A percentile compares a stretch with the other conserved stretches of the same genome.
These are phyloP conservation scores for Cinclus mexicanus DNA, from an alignment of 2,113 vertebrate genomes.

Conservation along the genomic window DNA sequence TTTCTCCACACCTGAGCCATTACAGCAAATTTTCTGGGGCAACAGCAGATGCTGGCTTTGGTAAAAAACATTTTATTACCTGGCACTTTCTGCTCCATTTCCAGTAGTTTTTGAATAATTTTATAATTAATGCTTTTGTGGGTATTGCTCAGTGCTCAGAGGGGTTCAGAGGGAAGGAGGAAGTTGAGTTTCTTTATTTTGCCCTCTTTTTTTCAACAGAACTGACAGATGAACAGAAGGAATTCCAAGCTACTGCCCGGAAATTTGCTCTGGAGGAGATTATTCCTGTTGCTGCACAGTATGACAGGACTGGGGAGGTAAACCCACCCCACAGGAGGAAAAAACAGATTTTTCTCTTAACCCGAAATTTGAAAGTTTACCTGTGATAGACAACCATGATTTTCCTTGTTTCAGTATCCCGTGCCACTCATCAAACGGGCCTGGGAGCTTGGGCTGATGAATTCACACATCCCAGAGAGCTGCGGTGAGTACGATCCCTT, in stretches of 20 bases:
- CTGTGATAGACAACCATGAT: not conserved
- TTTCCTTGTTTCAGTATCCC: slow-evolving; percentile 81
- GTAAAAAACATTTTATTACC: not conserved
- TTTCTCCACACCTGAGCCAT: not conserved
- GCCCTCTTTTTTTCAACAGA: slow-evolving; percentile 64
- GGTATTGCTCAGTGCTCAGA: not conserved
- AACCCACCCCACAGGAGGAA: not conserved
- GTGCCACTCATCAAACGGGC: slow-evolving; percentile 86
- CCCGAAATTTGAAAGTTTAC: not conserved
- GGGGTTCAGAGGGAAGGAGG: not conserved
- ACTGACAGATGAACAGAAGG: slow-evolving; percentile 88
- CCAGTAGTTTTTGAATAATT: not conserved
- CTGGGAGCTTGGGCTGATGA: slow-evolving; percentile 92
- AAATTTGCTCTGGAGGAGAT: slow-evolving; percentile 91
- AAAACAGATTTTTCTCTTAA: not conserved
- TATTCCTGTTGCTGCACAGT: slow-evolving; percentile 79
- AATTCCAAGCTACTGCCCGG: slow-evolving; percentile 87
- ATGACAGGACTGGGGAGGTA: slow-evolving; percentile 89
- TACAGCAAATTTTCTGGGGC: not conserved
- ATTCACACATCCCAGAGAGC: slow-evolving; percentile 86
- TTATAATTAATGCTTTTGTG: no score
- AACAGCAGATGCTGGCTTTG: not conserved
- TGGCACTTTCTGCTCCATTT: not conserved
- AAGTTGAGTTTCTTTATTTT: not conserved
- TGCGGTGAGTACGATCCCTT: slow-evolving; percentile 76